Base-by-base conservation (phyloP, 1,140 invertebrate species). In the Diabrotica virgifera region DNA sequence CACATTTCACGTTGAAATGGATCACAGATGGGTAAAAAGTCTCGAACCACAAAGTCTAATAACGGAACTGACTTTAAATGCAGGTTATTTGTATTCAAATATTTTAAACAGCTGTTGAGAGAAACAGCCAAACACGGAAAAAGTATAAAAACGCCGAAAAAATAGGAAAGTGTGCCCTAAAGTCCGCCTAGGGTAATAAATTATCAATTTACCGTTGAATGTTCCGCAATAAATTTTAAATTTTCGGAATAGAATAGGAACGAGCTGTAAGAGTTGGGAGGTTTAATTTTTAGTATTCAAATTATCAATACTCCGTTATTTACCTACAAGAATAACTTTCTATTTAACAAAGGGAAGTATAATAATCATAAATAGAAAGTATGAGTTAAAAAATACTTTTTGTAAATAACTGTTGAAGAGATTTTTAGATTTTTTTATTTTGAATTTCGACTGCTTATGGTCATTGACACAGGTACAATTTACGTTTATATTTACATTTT, bases 71-170 rank as follows among this genome's bases (percentile, higher is more conserved):
- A 57, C 55, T n/a, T 57, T 24, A 57, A 57, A 57, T 57, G 36
- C 55, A 57, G 55, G 55, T 57, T 24, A 60, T 60, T 51, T 52
- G 24, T 60, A 60, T 60, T 60, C 59, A 60, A 60, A 60, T 60
- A 60, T 60, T 50, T 60, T 12, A 35, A 60, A 60, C 59, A 60
- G 59, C 59, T 60, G 59, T 60, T 60, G n/a, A 52, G 36, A 60
- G 59, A 10, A 46, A 38, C 59, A 24, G 24, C 24, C 24, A 60
- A 60, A 60, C 59, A 60, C 59, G 59, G 46, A 60, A 60, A 60
- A 52, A 50, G 59, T 51, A 50, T 60, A 60, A 60, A 60, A 52
- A 60, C 46, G 35, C 14, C 11, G 24, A 52, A 60, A 60, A 60
- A 36, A 57, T 57, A 36, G 24, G n/a, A 7, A 57, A 36, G 55